phyloP scores from a whole-genome alignment of 2,888 invertebrate genomes.

The Euzophera pinguis region DNA sequence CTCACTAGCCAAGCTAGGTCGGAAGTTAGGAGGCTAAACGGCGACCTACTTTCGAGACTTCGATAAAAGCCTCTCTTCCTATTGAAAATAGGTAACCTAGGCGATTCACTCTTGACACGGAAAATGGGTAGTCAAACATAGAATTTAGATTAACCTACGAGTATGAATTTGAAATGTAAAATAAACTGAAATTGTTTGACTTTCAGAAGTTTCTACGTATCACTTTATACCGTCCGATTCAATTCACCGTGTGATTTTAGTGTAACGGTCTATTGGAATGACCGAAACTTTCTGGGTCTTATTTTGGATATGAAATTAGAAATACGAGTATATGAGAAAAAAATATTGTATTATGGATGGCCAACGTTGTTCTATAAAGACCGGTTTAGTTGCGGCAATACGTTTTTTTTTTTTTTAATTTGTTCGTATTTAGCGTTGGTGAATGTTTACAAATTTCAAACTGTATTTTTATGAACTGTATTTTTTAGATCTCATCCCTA shows the following conservation, averaged over 20 bases:
- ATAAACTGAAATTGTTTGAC: constrained; percentile 5
- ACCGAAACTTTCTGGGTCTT: too few species aligned
- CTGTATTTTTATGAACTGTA: too few species aligned
- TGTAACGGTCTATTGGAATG: neutral
- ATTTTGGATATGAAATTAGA: too few species aligned
- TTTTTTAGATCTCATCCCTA: too few species aligned
- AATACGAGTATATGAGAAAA: too few species aligned
- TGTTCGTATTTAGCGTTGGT: too few species aligned
- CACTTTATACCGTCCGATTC: neutral
- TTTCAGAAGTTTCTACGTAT: neutral
- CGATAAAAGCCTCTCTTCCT: constrained; percentile 51
- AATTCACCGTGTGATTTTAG: constrained; percentile 7
- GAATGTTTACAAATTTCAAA: too few species aligned
- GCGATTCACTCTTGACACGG: constrained; percentile 37
- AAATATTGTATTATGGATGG: too few species aligned
- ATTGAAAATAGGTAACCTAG: constrained; percentile 49
- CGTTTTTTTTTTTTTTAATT: too few species aligned
- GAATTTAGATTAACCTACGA: constrained; percentile 24
- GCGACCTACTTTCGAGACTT: constrained; percentile 52
- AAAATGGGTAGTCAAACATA: constrained; percentile 33
- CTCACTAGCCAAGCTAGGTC: constrained; percentile 24
- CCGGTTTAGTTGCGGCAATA: too few species aligned
- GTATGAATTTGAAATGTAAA: constrained; percentile 13
- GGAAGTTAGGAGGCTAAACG: constrained; percentile 40
- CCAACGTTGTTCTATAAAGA: too few species aligned